These are phyloP conservation scores for Synanthedon myopaeformis DNA, from an alignment of 2,888 invertebrate genomes.

Conservation along the genomic window DNA sequence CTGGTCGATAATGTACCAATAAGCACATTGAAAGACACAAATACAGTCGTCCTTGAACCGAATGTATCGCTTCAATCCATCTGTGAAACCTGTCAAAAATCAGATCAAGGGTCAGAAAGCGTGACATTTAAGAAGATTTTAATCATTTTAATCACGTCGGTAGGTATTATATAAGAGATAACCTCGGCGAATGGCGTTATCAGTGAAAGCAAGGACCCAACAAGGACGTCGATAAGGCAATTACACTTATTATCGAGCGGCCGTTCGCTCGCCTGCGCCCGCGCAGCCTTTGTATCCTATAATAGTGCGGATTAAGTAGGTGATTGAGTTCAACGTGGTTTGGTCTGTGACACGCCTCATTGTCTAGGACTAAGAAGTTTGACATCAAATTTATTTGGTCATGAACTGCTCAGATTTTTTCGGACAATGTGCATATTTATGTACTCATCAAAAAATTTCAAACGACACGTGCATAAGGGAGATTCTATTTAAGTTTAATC, in stretches of 20 bases:
- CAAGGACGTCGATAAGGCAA: constrained; percentile 58
- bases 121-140: constrained; percentile 30
- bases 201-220: constrained; percentile 66
- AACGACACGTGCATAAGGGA: no score
- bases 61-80: not conserved
- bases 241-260: constrained; percentile 48
- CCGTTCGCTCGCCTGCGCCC: constrained; percentile 18
- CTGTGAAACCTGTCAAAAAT: constrained; percentile 20
- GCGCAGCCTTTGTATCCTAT: constrained; percentile 11
- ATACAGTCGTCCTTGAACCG: constrained; percentile 1
- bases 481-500: no score
- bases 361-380: constrained; percentile 28
- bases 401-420: no score
- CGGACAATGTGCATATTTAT: no score
- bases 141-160: constrained; percentile 9
- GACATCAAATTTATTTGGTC: no score
- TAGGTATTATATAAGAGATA: constrained; percentile 39
- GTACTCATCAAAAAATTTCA: no score
- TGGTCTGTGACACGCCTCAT: constrained; percentile 40
- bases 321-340: constrained; percentile 22
- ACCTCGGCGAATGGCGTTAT: constrained; percentile 40
- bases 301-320: constrained; percentile 32
- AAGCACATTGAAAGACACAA: not conserved
- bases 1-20: no score
- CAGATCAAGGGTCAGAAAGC: constrained; percentile 11